These are phyloP conservation scores for Phyllotreta striolata DNA, from an alignment of 2,888 invertebrate species.

Conservation along the genomic window DNA sequence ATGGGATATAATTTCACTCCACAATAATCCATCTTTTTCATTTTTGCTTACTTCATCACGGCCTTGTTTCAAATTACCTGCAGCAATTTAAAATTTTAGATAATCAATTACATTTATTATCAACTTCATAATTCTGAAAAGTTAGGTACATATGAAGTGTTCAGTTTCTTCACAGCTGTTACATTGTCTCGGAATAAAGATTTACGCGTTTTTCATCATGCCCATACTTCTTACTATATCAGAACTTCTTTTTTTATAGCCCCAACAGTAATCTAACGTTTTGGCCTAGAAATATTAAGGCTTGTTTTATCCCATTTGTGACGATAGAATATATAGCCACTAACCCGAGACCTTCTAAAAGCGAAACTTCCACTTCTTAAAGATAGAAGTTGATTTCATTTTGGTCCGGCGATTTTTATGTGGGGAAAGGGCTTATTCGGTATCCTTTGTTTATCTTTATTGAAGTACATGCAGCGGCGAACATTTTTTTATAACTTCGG, in stretches of 20 bases:
- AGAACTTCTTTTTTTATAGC: conserved; percentile 6
- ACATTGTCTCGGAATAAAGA: too few relatives aligned
- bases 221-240: too few relatives aligned
- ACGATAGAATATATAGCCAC: conserved; percentile 15
- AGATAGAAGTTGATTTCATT: conserved; percentile 26
- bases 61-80: not conserved
- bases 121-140: too few relatives aligned
- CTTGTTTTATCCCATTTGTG: conserved; percentile 20
- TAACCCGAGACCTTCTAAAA: conserved; percentile 13
- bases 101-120: too few relatives aligned
- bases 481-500: conserved; percentile 15
- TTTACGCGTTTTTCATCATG: too few relatives aligned
- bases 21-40: too few relatives aligned
- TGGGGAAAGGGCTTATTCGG: conserved; percentile 19
- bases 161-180: too few relatives aligned
- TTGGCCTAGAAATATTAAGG: conserved; percentile 16
- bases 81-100: not conserved
- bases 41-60: too few relatives aligned
- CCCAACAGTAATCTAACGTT: conserved; percentile 14
- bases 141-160: too few relatives aligned
- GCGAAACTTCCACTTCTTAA: conserved; percentile 20
- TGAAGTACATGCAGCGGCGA: conserved; percentile 23
- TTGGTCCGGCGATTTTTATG: conserved; percentile 25
- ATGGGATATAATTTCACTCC: too few relatives aligned
- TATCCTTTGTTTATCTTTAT: conserved; percentile 28